Percentiles rank a stretch among this genome's conserved stretches.
These are phyloP conservation scores for Thermophis baileyi DNA, from an alignment of 2,113 vertebrate genomes.

Conservation along the genomic window DNA sequence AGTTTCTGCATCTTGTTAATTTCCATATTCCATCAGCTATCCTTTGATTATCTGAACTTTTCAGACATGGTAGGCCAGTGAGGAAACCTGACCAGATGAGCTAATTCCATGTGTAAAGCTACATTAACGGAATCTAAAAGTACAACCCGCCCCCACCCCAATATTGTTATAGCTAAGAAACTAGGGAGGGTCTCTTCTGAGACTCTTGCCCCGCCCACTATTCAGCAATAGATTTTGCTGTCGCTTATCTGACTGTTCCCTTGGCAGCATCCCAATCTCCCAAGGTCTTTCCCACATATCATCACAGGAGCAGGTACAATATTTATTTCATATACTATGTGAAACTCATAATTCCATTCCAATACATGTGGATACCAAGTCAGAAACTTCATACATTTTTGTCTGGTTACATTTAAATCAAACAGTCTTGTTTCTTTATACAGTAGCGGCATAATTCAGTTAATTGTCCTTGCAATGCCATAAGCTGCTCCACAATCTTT, in stretches of 20 bases:
- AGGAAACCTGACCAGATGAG: background rate
- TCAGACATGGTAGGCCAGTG: background rate
- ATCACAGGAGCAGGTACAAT: background rate
- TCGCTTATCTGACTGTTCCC: background rate
- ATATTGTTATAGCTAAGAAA: background rate
- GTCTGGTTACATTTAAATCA: background rate
- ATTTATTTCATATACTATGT: background rate
- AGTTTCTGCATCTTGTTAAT: background rate
- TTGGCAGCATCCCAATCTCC: background rate
- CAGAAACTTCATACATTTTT: background rate
- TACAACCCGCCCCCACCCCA: background rate
- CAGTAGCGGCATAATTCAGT: background rate
- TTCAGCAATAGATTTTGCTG: background rate
- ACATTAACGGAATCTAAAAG: background rate
- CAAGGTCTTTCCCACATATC: background rate
- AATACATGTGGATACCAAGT: background rate
- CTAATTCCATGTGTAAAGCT: background rate
- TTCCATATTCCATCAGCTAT: background rate
- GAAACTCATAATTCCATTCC: background rate
- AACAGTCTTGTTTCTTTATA: background rate
- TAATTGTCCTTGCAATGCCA: conserved; percentile 32
- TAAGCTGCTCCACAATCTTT: conserved; percentile 37
- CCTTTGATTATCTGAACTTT: background rate
- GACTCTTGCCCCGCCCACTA: background rate
- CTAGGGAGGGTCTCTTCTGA: background rate